phyloP scores from a whole-genome alignment of 2,888 invertebrate species.

The Coronaproctus castanopsis region DNA sequence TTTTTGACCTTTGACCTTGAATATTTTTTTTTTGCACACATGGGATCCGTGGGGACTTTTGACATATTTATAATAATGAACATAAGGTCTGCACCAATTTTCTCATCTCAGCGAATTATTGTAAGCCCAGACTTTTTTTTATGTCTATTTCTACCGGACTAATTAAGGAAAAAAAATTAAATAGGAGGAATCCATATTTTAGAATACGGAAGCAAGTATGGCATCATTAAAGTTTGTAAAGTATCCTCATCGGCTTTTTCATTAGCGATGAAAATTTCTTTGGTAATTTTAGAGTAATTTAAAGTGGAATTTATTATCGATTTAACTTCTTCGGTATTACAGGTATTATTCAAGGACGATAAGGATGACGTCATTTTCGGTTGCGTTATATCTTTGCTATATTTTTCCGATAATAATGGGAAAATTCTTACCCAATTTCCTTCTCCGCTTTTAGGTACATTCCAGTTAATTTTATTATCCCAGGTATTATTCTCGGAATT shows the following conservation, averaged over 20 bases:
- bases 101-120: too few species aligned
- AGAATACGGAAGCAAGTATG: conserved; percentile 5
- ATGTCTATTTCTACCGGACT: too few species aligned
- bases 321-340: conserved; percentile 9
- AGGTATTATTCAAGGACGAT: not conserved
- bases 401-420: conserved; percentile 28
- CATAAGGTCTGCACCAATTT: too few species aligned
- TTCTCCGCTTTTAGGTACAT: conserved; percentile 36
- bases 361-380: not conserved
- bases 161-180: too few species aligned
- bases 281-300: conserved; percentile 8
- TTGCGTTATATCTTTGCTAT: not conserved
- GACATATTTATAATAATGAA: too few species aligned
- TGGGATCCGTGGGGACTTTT: too few species aligned
- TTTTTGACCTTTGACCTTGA: too few species aligned
- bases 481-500: conserved; percentile 25
- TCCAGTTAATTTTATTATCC: conserved; percentile 55
- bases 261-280: conserved; percentile 3
- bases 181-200: conserved; percentile 11
- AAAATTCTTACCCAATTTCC: conserved; percentile 62
- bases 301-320: conserved; percentile 5
- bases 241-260: not conserved
- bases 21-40: too few species aligned
- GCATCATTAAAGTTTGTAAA: conserved; percentile 3
- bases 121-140: too few species aligned